phyloP scores from a whole-genome alignment of 2,797 vertebrate species.

The Ctenochaetus hawaiiensis region DNA sequence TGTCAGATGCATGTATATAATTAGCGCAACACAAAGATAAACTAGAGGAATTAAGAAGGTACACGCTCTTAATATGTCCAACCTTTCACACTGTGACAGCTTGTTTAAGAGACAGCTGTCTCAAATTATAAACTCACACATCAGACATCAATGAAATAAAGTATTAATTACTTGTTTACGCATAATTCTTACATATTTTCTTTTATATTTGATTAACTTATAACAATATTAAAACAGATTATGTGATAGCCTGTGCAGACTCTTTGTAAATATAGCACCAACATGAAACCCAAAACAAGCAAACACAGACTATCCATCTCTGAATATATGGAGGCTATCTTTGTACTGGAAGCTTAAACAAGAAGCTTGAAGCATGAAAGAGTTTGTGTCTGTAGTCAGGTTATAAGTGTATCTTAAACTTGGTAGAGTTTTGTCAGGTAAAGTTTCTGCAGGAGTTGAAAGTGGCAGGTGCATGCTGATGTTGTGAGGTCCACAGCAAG shows the following conservation, averaged over 20 bases:
- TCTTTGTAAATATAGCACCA: not conserved
- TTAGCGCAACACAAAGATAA: slow-evolving; percentile 64
- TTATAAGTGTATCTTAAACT: not conserved
- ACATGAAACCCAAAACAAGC: not conserved
- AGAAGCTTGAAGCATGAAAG: not conserved
- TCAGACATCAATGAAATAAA: slow-evolving; percentile 19
- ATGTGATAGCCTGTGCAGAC: slow-evolving; percentile 4
- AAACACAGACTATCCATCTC: not conserved
- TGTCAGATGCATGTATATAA: slow-evolving; percentile 51
- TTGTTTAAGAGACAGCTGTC: slow-evolving; percentile 54
- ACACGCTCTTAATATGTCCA: slow-evolving; percentile 60
- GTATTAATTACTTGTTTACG: slow-evolving; percentile 1
- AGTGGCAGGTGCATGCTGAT: not conserved
- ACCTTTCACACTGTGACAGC: slow-evolving; percentile 59
- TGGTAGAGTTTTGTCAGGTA: not conserved
- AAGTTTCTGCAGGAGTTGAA: not conserved
- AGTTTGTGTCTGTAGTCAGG: not conserved
- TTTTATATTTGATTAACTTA: not conserved
- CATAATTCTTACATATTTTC: not conserved
- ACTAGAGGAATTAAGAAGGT: slow-evolving; percentile 35
- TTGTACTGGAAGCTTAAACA: not conserved
- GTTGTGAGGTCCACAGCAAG: not conserved
- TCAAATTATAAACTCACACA: slow-evolving; percentile 28
- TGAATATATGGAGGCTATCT: not conserved
- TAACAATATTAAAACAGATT: slow-evolving; percentile 12